Conservation (phyloP, 1,140 invertebrate genomes). For the Pantala flavescens region DNA sequence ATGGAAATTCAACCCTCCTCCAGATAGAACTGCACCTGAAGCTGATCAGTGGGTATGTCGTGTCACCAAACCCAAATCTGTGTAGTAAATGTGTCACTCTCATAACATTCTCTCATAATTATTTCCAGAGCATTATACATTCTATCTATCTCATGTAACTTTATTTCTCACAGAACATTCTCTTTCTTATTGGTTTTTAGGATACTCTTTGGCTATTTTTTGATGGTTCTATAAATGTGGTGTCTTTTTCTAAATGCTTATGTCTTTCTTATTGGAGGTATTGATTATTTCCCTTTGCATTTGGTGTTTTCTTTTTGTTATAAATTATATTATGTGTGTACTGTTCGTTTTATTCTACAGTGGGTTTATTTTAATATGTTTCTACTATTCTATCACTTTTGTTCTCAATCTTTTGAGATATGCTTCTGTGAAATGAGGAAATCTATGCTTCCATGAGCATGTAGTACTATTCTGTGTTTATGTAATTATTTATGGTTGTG, state of each 20-base stretch:
- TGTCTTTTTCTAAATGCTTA: too few relatives aligned
- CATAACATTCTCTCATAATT: background rate
- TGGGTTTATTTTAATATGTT: background rate
- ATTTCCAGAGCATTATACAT: background rate
- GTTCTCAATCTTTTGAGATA: background rate
- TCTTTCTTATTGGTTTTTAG: background rate
- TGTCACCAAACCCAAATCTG: background rate
- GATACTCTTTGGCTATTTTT: background rate
- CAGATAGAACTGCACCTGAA: conserved; percentile 25
- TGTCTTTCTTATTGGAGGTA: background rate
- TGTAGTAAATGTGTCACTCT: background rate
- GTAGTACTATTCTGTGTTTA: background rate
- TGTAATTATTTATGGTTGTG: too few relatives aligned
- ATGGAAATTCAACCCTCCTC: conserved; percentile 29
- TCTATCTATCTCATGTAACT: background rate
- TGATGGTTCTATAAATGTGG: background rate
- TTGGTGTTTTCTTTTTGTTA: background rate
- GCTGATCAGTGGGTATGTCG: conserved; percentile 30
- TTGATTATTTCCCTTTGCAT: background rate
- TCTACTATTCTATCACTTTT: background rate
- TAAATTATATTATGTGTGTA: background rate
- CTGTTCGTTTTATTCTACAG: background rate
- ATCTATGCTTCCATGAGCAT: background rate
- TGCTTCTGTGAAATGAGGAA: background rate
- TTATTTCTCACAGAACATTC: background rate